Base-by-base conservation (phyloP, 2,888 invertebrate genomes). In the Nomada fucata region DNA sequence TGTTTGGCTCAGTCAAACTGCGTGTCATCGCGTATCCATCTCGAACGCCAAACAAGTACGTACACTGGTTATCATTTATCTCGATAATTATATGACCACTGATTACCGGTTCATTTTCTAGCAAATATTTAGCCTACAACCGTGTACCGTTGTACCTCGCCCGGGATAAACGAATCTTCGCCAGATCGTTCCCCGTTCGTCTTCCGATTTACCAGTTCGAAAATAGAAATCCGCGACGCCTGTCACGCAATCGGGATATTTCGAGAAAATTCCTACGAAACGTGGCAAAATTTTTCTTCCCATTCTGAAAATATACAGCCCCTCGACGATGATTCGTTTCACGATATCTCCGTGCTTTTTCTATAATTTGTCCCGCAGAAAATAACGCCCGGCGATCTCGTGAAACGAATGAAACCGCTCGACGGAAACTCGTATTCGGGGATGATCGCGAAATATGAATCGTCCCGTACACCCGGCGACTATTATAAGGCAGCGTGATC, bases 1-100 rank as follows among this genome's bases (percentile, higher is more conserved):
- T 81, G 78, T 81, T 81, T 81, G 81, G 69, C 63, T 81, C 73
- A 69, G 73, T 64, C 81, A 81, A 81, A 81, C 78, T 81, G 81
- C 69, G 64, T 73, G 81, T 81, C 81, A 73, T 78, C 81, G 73
- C 69, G 75, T 73, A 81, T 78, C 73, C 78, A 73, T 78, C 78
- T 78, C 81, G 63, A 79, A 74, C 63, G 68, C 71, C 81, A 81
- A 81, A 78, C 78, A 78, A 73, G 78, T 78, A 78, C 78, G 64
- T 78, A 78, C 78, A 65, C 73, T 52, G 60, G 68, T 59, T 81
- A 78, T 64, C 73, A 79, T 79, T 79, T 74, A 78, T 73, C 73
- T 65, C 78, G 73, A 74, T 81, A 81, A 81, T 78, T 81, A 78
- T 81, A 81, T 55, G 72, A 78, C 80, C 80, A 55, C 80, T 74